Percentiles rank a stretch among this genome's conserved stretches.
phyloP scores from a whole-genome alignment of 2,113 vertebrate species.

The Aphelocoma coerulescens region DNA sequence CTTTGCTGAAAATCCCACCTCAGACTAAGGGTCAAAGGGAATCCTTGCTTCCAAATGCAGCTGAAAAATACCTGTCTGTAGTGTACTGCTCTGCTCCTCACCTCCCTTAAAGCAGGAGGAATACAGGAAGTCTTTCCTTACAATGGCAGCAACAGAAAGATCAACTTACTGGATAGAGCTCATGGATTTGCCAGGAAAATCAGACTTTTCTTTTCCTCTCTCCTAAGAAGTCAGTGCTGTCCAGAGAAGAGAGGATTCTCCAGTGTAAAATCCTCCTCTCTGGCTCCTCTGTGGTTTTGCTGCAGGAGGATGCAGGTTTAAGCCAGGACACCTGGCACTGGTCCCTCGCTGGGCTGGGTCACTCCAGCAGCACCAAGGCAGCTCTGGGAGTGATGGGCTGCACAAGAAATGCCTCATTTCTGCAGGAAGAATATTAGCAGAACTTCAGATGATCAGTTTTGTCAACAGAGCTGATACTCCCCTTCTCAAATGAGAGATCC shows the following conservation, averaged over 20 bases:
- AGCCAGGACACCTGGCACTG: background rate
- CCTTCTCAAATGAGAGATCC: background rate
- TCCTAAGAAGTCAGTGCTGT: background rate
- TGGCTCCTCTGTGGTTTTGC: background rate
- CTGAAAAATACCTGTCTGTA: background rate
- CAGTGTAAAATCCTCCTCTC: background rate
- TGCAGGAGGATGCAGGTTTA: background rate
- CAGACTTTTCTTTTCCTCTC: background rate
- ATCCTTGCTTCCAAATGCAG: background rate
- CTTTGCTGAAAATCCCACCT: background rate
- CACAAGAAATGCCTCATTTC: background rate
- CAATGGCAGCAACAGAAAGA: background rate
- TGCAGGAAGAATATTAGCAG: background rate
- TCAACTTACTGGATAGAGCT: accelerated
- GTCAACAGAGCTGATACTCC: background rate
- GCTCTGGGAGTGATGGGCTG: background rate
- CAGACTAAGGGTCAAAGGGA: background rate
- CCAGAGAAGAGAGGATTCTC: background rate
- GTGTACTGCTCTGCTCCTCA: background rate
- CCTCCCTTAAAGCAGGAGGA: background rate
- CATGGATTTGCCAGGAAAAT: background rate
- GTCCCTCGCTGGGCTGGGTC: background rate
- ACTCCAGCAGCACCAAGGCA: background rate
- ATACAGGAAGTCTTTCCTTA: background rate
- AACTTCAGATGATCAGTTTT: background rate